Evolutionary conservation across 2,113 vertebrate species (phyloP).

Genomic region (Taurulus bubalis): DNA sequence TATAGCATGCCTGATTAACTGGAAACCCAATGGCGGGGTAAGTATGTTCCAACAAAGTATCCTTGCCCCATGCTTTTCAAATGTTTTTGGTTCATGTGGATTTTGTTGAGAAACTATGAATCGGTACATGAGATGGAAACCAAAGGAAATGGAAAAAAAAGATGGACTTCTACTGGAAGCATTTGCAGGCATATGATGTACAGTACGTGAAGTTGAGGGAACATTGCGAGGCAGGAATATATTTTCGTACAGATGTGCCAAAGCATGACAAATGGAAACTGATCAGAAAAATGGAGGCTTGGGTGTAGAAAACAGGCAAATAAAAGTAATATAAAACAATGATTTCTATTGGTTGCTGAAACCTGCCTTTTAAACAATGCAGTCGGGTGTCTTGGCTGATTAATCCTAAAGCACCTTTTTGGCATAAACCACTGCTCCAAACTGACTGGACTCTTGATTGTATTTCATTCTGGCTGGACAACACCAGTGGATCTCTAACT

Average conservation of each 20-base stretch:
- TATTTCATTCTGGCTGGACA: not conserved
- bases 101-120: not conserved
- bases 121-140: not conserved
- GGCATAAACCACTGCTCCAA: not conserved
- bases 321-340: not conserved
- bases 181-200: not conserved
- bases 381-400: not conserved
- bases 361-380: not conserved
- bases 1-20: conserved; percentile 26
- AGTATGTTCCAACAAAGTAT: not conserved
- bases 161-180: not conserved
- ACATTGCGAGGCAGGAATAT: not conserved
- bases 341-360: not conserved
- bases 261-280: not conserved
- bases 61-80: not conserved
- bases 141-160: not conserved
- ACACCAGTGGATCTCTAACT: not conserved
- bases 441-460: not conserved
- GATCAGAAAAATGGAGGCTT: not conserved
- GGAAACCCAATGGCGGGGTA: conserved; percentile 30
- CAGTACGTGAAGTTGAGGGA: not conserved
- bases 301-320: not conserved
- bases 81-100: not conserved
- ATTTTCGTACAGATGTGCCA: not conserved
- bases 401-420: not conserved